Conservation (phyloP, 2,888 invertebrate species). For the Dicycla oo region DNA sequence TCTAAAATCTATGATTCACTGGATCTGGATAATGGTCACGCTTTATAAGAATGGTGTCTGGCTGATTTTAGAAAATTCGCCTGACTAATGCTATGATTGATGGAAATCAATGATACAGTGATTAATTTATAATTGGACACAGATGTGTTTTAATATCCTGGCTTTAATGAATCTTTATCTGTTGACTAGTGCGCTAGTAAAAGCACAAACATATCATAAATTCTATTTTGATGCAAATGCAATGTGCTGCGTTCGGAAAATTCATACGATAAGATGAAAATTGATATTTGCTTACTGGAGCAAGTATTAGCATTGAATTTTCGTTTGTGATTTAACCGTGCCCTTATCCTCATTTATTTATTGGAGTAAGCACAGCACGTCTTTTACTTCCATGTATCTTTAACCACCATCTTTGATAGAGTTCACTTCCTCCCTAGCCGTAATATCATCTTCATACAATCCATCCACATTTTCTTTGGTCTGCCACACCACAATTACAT, state of each 20-base stretch:
- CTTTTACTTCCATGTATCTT: not conserved
- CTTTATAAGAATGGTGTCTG: not conserved
- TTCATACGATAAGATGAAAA: not conserved
- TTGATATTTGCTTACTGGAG: not conserved
- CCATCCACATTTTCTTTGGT: not conserved
- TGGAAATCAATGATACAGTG: not conserved
- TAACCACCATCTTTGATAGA: not conserved
- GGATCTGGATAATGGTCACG: not conserved
- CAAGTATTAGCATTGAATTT: not conserved
- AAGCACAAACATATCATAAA: constrained; percentile 28
- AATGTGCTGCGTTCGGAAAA: constrained; percentile 7
- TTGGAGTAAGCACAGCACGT: not conserved
- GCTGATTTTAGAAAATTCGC: not conserved
- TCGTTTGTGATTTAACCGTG: not conserved
- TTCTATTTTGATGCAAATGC: constrained; percentile 11
- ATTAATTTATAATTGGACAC: not conserved
- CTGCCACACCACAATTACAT: not conserved
- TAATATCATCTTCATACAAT: not conserved
- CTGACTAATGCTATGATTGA: not conserved
- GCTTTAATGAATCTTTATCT: constrained; percentile 4
- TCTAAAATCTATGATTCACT: constrained; percentile 22
- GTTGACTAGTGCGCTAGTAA: constrained; percentile 12
- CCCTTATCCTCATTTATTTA: not conserved
- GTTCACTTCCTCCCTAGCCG: not conserved
- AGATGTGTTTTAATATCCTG: not conserved